A percentile compares a stretch with the other conserved stretches of the same genome.
Conservation (phyloP, 53 echinoderm and acorn worm species). For the Actinopyga echinites region DNA sequence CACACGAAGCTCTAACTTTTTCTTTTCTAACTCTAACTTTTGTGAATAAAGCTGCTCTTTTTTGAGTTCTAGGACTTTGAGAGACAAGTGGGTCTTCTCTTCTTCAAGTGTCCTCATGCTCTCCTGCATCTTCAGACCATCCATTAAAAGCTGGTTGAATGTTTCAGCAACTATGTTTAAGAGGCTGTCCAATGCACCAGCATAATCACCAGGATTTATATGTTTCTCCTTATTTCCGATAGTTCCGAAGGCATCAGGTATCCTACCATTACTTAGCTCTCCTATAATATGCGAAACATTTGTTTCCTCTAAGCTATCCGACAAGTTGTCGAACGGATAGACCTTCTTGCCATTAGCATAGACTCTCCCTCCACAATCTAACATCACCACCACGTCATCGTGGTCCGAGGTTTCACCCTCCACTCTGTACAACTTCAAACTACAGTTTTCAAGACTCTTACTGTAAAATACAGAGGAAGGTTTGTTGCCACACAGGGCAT, state of each 20-base stretch:
- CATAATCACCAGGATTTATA: conserved; percentile 71
- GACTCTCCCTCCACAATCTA: conserved; percentile 93
- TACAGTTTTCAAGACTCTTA: conserved; percentile 90
- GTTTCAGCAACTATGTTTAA: conserved; percentile 80
- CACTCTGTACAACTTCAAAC: conserved; percentile 86
- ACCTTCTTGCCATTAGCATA: conserved; percentile 93
- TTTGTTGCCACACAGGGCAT: conserved; percentile 72
- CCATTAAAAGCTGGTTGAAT: conserved; percentile 86
- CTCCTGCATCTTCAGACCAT: conserved; percentile 85
- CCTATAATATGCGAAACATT: conserved; percentile 6
- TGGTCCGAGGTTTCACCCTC: conserved; percentile 56
- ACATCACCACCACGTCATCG: conserved; percentile 85
- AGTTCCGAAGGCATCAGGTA: conserved; percentile 72
- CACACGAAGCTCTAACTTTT: conserved; percentile 84
- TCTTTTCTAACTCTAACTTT: conserved; percentile 83
- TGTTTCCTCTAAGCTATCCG: conserved; percentile 27
- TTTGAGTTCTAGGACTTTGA: conserved; percentile 89
- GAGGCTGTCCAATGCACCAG: conserved; percentile 79
- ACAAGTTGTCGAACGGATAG: conserved; percentile 77
- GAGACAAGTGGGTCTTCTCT: conserved; percentile 82
- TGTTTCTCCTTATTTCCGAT: conserved; percentile 74
- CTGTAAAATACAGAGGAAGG: conserved; percentile 93
- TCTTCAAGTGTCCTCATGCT: conserved; percentile 75
- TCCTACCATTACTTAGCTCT: conserved; percentile 25
- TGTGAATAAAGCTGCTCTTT: conserved; percentile 87